Percentiles rank a stretch among this genome's conserved stretches.
Conservation (phyloP, 2,113 vertebrate genomes). For the Pachyramphus minor region DNA sequence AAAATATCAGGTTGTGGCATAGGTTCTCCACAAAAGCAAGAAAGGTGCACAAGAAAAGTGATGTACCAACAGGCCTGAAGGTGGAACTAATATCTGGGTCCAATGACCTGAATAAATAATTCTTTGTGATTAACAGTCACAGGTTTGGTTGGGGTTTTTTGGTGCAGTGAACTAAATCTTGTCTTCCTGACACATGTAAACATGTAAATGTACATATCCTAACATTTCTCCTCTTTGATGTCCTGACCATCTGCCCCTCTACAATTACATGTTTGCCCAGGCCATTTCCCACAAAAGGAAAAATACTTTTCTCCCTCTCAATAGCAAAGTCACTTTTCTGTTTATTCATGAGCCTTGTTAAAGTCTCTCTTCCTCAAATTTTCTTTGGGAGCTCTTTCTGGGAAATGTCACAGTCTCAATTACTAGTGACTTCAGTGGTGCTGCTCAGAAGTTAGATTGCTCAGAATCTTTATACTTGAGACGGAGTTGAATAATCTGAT, state of each 20-base stretch:
- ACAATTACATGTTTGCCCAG: not conserved
- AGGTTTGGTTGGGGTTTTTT: not conserved
- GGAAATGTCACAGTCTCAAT: not conserved
- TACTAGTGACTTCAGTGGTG: not conserved
- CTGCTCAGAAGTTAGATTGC: not conserved
- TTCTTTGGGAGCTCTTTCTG: not conserved
- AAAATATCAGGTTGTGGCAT: not conserved
- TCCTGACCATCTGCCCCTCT: not conserved
- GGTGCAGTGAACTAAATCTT: not conserved
- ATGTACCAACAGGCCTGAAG: not conserved
- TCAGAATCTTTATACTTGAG: not conserved
- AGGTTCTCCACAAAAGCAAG: not conserved
- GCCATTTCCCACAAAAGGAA: not conserved
- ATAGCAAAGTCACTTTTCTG: not conserved
- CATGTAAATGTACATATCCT: not conserved
- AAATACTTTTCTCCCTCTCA: not conserved
- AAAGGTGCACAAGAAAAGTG: not conserved
- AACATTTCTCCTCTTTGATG: not conserved
- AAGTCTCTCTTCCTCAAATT: not conserved
- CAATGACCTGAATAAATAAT: not conserved
- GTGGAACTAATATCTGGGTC: not conserved
- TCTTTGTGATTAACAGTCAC: not conserved
- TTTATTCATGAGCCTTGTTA: not conserved
- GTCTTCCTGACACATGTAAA: not conserved
- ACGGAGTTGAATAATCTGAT: not conserved